These are phyloP conservation scores for Nemopilema nomurai DNA, from an alignment of 30 jellyfish, hydroid and myxozoan species.

Conservation along the genomic window DNA sequence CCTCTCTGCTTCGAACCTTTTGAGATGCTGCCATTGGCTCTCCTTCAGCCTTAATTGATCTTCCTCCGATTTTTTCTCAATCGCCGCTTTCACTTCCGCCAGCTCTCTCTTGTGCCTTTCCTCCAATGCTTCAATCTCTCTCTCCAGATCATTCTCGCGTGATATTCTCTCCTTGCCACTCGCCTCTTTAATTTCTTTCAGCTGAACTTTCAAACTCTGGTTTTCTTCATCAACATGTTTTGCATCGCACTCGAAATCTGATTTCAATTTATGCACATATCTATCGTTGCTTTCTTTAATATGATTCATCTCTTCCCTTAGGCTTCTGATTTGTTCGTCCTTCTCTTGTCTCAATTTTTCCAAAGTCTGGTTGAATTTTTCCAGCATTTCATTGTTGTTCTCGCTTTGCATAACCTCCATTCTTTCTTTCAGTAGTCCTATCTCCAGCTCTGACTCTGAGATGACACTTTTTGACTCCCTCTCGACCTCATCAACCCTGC, in stretches of 20 bases:
- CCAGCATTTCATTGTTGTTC: constrained; percentile 49
- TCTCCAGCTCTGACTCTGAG: constrained; percentile 33
- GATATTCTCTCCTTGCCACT: constrained; percentile 25
- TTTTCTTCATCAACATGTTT: constrained; percentile 67
- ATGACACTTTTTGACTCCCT: constrained; percentile 1
- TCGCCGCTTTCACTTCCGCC: constrained; percentile 16
- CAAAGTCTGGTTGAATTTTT: constrained; percentile 38
- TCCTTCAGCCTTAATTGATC: constrained; percentile 50
- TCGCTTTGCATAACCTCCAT: constrained; percentile 32
- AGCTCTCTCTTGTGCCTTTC: constrained; percentile 47
- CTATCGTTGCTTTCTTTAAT: constrained; percentile 50
- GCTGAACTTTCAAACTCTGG: constrained; percentile 31
- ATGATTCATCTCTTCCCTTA: constrained; percentile 62
- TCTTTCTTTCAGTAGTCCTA: constrained; percentile 40
- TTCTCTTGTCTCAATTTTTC: constrained; percentile 48
- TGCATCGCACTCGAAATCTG: constrained; percentile 62
- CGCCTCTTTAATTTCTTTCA: constrained; percentile 27
- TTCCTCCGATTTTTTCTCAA: constrained; percentile 18
- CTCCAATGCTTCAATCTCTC: constrained; percentile 31
- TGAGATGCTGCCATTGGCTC: constrained; percentile 49
- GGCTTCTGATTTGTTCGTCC: constrained; percentile 49
- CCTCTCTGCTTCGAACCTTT: constrained; percentile 37
- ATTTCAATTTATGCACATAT: constrained; percentile 53
- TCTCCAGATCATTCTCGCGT: constrained; percentile 12
- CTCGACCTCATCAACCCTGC: background rate